Conservation (phyloP, 2,113 vertebrate species). For the Bujurquina vittata region DNA sequence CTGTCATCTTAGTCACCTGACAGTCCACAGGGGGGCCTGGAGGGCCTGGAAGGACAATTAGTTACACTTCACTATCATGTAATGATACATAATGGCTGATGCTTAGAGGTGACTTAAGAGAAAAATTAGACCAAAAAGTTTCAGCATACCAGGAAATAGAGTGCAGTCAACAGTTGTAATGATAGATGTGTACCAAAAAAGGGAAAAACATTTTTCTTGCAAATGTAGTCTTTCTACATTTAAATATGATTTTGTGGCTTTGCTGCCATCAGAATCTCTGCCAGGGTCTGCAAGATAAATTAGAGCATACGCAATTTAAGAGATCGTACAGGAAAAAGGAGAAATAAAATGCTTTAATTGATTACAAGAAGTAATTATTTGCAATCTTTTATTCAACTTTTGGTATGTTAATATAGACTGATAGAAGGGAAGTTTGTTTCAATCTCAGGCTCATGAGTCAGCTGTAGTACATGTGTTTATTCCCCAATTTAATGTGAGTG, state of each 20-base stretch:
- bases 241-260: background rate
- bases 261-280: background rate
- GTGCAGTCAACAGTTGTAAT: background rate
- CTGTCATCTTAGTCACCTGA: slow-evolving; percentile 90
- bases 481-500: background rate
- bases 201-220: background rate
- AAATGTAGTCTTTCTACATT: background rate
- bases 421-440: background rate
- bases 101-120: background rate
- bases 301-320: background rate
- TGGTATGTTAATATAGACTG: background rate
- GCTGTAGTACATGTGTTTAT: background rate
- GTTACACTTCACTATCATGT: background rate
- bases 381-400: background rate
- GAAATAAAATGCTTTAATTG: background rate
- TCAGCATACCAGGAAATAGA: background rate
- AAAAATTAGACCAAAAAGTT: background rate
- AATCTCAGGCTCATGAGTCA: background rate
- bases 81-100: background rate
- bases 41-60: slow-evolving; percentile 81
- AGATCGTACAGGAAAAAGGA: background rate
- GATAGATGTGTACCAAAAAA: background rate
- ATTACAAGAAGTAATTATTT: background rate
- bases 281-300: background rate
- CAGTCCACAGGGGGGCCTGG: slow-evolving; percentile 91